Base-by-base conservation (phyloP, 2,797 vertebrate species). In the Sebastes nivosus region DNA sequence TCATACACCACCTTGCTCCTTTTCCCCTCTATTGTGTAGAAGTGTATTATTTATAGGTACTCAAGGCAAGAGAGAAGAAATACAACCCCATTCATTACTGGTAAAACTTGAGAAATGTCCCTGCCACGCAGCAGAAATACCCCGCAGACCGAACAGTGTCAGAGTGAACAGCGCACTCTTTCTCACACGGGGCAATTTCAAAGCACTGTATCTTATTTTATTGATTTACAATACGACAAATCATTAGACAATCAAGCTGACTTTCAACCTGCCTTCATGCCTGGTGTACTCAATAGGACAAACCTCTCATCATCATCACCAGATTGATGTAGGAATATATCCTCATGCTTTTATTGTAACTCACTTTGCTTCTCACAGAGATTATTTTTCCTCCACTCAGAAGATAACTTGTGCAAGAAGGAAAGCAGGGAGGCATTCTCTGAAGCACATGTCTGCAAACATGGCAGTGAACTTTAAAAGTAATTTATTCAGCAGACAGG, bases 401-500 rank as follows among this genome's bases (percentile, higher is more conserved):
- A 71, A 67, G 80, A 77, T 13, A 57, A 50, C 34, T n/a, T 20
- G 18, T 66, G 29, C 55, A 5, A 71, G 29, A 52, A 14, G 34
- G 57, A 42, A 66, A 66, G 67, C 76, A 64, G 72, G 25, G 73
- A 73, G 32, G 66, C 74, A 22, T 64, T 24, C 34, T 87, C 71
- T 13, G 11, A 69, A 81, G 84, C 77, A 68, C 84, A 83, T 75
- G 88, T 88, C 89, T 87, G 77, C 81, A 81, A 89, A 90, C 88
- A 92, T 82, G 78, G 85, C 83, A 77, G 71, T 61, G 72, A 84
- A 92, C 88, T 90, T 90, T 80, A 87, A 89, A 87, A 88, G 90
- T 91, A 82, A 92, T 94, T 94, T 92, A 92, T 93, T 93, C 88
- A 86, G 88, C 80, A 81, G 89, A 89, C 88, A 88, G 88, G 76